Percentiles rank a stretch among this genome's conserved stretches.
Conservation (phyloP, 1,140 invertebrate genomes). For the Megalopta genalis region DNA sequence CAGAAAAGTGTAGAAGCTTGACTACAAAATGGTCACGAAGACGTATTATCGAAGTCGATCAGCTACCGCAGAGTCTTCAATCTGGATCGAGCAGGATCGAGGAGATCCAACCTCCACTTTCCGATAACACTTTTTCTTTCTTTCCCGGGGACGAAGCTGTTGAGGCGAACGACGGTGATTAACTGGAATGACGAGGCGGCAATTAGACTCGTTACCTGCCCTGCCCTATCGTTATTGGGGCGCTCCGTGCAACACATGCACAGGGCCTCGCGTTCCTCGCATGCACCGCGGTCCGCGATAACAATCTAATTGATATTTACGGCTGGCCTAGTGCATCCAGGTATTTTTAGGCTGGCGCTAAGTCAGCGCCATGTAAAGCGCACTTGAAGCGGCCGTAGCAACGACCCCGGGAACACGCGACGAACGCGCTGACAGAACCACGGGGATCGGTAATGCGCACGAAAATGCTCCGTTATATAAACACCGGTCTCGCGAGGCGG, state of each 20-base stretch:
- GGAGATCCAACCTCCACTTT: too few species aligned
- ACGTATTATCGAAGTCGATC: too few species aligned
- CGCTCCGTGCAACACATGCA: background rate
- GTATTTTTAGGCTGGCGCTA: constrained; percentile 45
- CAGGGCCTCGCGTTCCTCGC: constrained; percentile 11
- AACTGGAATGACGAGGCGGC: constrained; percentile 13
- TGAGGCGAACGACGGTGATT: constrained; percentile 9
- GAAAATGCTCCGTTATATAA: background rate
- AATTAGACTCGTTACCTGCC: constrained; percentile 15
- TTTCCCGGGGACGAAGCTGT: background rate
- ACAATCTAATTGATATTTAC: constrained; percentile 52
- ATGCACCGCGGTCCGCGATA: constrained; percentile 19
- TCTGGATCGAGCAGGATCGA: too few species aligned
- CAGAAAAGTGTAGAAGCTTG: too few species aligned
- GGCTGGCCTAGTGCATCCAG: constrained; percentile 27
- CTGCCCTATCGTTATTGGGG: constrained; percentile 29
- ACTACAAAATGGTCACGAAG: too few species aligned
- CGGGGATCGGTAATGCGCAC: background rate
- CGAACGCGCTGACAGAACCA: background rate
- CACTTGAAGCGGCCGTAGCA: constrained; percentile 12
- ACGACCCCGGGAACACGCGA: constrained; percentile 8
- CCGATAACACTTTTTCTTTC: constrained; percentile 6
- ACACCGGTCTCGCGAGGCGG: background rate
- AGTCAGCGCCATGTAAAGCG: constrained; percentile 37
- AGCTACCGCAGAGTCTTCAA: too few species aligned